These are phyloP conservation scores for Drosophila birchii DNA, from an alignment of 2,888 invertebrate genomes.

Conservation along the genomic window DNA sequence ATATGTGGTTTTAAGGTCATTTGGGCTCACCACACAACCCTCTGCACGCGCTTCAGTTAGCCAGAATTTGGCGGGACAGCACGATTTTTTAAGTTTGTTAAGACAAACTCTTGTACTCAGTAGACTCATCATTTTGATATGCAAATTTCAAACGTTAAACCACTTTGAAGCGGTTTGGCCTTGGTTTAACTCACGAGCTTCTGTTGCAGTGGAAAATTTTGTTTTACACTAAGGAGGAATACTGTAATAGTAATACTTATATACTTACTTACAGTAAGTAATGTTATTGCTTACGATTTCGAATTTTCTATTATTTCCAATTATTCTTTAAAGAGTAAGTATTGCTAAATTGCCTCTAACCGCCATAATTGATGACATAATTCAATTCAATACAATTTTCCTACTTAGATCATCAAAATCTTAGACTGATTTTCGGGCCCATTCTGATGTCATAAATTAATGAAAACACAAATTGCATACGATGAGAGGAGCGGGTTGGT, in stretches of 20 bases:
- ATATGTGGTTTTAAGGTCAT: conserved; percentile 3
- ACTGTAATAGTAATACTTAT: too few species aligned
- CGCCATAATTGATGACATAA: background rate
- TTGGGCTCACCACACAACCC: background rate
- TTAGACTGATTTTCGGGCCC: background rate
- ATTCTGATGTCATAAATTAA: conserved; percentile 52
- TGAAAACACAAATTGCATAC: conserved; percentile 17
- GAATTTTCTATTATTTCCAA: background rate
- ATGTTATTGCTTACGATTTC: background rate
- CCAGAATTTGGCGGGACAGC: conserved; percentile 29
- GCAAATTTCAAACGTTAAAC: conserved; percentile 65
- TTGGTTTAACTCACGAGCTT: conserved; percentile 47
- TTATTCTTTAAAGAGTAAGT: background rate
- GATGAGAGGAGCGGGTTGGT: background rate
- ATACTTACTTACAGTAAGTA: too few species aligned
- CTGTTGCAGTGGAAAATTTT: conserved; percentile 49
- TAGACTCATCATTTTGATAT: conserved; percentile 54
- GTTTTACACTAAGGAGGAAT: conserved; percentile 48
- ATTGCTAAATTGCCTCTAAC: background rate
- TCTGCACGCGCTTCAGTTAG: conserved; percentile 1
- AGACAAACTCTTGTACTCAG: conserved; percentile 10
- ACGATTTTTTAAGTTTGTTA: conserved; percentile 58
- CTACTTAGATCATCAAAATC: background rate
- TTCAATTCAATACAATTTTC: background rate
- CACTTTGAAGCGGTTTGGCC: conserved; percentile 74